A percentile compares a stretch with the other conserved stretches of the same genome.
Evolutionary conservation across 2,797 vertebrate species (phyloP).

Genomic region (Gila robusta): DNA sequence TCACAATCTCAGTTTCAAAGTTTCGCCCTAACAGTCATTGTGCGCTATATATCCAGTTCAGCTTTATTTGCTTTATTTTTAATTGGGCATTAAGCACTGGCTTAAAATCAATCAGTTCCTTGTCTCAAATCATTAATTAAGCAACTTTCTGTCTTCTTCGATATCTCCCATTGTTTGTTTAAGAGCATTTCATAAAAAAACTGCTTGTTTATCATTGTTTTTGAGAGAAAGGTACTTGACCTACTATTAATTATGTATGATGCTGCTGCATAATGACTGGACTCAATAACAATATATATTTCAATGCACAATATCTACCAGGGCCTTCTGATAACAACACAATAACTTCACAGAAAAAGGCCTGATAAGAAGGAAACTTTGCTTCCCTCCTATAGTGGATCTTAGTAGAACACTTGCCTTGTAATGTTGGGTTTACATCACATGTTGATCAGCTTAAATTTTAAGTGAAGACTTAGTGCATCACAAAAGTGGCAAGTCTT

Average conservation of each 20-base stretch:
- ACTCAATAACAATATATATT: constrained; percentile 71
- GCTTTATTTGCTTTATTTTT: constrained; percentile 56
- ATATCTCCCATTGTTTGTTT: constrained; percentile 68
- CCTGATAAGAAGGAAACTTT: constrained; percentile 77
- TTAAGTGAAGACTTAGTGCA: constrained; percentile 9
- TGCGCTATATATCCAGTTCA: constrained; percentile 42
- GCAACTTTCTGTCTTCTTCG: background rate
- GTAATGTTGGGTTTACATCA: constrained; percentile 67
- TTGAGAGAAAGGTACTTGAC: constrained; percentile 68
- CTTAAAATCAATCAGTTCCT: constrained; percentile 62
- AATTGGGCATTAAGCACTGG: constrained; percentile 56
- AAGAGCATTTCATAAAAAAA: constrained; percentile 62
- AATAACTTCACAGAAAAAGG: constrained; percentile 62
- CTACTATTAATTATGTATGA: constrained; percentile 76
- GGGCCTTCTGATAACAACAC: constrained; percentile 66
- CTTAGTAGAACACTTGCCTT: constrained; percentile 51
- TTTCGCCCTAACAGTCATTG: background rate
- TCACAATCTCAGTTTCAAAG: background rate
- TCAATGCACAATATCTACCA: constrained; percentile 68
- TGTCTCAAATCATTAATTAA: constrained; percentile 55
- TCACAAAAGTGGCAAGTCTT: background rate
- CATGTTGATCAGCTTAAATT: constrained; percentile 17
- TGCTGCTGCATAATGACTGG: constrained; percentile 62
- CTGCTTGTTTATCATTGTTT: constrained; percentile 71
- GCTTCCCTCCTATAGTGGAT: constrained; percentile 68